phyloP scores from a whole-genome alignment of 2,797 vertebrate species.

The Nothura maculosa region DNA sequence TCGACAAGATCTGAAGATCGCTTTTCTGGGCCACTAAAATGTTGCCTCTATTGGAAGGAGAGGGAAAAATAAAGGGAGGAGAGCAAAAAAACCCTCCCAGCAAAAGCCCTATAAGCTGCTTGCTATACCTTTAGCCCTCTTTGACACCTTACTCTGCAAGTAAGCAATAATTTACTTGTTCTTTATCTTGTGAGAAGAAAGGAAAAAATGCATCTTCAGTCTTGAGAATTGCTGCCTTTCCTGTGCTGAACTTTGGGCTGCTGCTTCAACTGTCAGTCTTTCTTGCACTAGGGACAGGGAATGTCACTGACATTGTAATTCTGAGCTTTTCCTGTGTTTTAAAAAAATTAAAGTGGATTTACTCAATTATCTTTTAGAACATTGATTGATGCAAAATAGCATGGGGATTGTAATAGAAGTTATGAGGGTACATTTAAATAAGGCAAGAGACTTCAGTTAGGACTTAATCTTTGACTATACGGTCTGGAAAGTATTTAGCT shows the following conservation, averaged over 20 bases:
- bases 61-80: neutral
- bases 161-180: neutral
- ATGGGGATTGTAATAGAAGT: conserved; percentile 9
- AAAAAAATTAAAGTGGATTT: neutral
- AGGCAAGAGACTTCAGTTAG: neutral
- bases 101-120: neutral
- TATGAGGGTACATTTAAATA: conserved; percentile 6
- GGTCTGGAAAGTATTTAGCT: conserved; percentile 32
- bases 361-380: conserved; percentile 1
- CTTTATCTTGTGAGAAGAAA: neutral
- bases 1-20: neutral
- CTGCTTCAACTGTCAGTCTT: neutral
- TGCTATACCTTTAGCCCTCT: neutral
- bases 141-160: neutral
- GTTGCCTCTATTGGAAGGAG: neutral
- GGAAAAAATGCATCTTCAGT: neutral
- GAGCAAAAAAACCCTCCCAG: neutral
- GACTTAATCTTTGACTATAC: conserved; percentile 13
- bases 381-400: neutral
- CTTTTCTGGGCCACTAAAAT: neutral
- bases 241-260: neutral
- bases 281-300: neutral
- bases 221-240: neutral
- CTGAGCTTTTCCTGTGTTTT: neutral
- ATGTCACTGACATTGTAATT: neutral